Base-by-base conservation (phyloP, 2,797 vertebrate species). In the Telmatherina bonti region DNA sequence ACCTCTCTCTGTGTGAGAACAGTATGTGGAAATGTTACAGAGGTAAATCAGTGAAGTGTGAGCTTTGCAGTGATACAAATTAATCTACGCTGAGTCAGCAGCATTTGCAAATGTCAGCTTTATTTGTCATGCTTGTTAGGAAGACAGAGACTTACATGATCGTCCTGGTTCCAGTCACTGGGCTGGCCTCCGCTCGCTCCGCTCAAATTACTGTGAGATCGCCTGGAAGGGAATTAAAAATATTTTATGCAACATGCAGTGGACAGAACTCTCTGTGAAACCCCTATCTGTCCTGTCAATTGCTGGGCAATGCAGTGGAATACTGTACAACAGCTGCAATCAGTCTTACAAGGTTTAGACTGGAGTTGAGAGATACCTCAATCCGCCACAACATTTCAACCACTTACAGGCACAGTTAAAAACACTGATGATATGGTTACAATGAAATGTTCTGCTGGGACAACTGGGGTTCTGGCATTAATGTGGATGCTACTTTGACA, bases 161-260 rank as follows among this genome's bases (percentile, higher is more conserved):
- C 94, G 41, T 97, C 93, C 75, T 96, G 93, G 90, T 92, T 95
- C 96, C 97, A 98, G 83, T 96, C 95, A 47, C 93, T 95, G 0
- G 93, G 78, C 15, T 96, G 93, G 77, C 95, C 94, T 83, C 95
- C 94, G 0, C 95, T 96, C 33, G 95, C 95, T 85, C 91, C 94
- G 0, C 95, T 96, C 76, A 95, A 88, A 91, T 95, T 95, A 86
- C 92, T 94, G 85, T 94, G 93, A 1, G 94, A 95, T 84, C 94
- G 94, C 78, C 97, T 97, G 91, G 24, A 90, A 90, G 31, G 75
- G 27, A 82, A 70, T 51, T n/a, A n/a, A 58, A 60, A 62, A 57
- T 10, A 35, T 60, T 76, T 70, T 59, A 35, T 47, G 53, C 11
- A 70, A 45, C 56, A 26, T 64, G 26, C 7, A 9, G 20, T 69